Evolutionary conservation across 2,888 invertebrate species (phyloP).

Genomic region (Cataglyphis cursor): DNA sequence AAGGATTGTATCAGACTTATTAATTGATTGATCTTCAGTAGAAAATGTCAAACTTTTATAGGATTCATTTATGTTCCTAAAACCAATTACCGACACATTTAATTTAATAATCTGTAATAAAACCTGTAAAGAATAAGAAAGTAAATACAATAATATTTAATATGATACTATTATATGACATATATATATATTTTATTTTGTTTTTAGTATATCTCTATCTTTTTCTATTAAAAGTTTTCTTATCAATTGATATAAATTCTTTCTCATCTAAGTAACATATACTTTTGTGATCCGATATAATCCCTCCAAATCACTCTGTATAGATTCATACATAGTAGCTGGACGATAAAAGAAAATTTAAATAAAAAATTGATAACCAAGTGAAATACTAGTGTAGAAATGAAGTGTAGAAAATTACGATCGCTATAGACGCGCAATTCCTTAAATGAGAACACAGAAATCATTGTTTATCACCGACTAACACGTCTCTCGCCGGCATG

Average conservation of each 20-base stretch:
- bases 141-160: background rate
- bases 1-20: background rate
- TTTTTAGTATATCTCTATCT: background rate
- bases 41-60: background rate
- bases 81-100: background rate
- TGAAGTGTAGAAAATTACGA: slow-evolving; percentile 30
- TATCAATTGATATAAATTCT: background rate
- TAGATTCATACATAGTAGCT: background rate
- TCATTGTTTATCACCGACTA: slow-evolving; percentile 76
- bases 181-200: background rate
- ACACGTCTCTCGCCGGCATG: slow-evolving; percentile 75
- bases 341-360: slow-evolving; percentile 1
- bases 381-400: slow-evolving; percentile 36
- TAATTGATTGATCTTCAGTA: background rate
- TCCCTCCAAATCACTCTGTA: background rate
- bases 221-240: background rate
- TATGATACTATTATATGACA: background rate
- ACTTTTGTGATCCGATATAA: background rate
- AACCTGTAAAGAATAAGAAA: background rate
- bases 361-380: slow-evolving; percentile 45
- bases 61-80: background rate
- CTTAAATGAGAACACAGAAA: slow-evolving; percentile 71
- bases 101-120: background rate
- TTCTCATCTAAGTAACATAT: background rate
- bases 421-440: slow-evolving; percentile 44